These are phyloP conservation scores for Zootoca vivipara DNA, from an alignment of 2,113 vertebrate species.

Conservation along the genomic window DNA sequence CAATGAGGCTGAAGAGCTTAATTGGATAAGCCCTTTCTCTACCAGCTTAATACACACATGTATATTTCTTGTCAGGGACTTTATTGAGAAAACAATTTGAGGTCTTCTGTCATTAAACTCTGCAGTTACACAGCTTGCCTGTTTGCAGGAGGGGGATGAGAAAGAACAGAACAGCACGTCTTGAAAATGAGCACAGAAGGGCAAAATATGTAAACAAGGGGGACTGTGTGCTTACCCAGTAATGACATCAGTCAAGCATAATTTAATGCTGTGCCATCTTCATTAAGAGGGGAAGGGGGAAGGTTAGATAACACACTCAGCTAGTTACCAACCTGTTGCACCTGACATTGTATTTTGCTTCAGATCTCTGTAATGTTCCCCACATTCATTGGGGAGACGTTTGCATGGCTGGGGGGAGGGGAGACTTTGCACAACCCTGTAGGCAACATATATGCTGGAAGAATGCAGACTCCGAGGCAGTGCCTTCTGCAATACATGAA, in stretches of 20 bases:
- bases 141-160: background rate
- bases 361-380: slow-evolving; percentile 35
- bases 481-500: too few species aligned
- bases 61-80: slow-evolving; percentile 9
- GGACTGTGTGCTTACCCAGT: background rate
- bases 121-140: fast-evolving
- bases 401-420: too few species aligned
- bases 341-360: slow-evolving; percentile 31
- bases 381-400: too few species aligned
- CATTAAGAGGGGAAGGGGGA: slow-evolving; percentile 30
- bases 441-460: too few species aligned
- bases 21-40: slow-evolving; percentile 20
- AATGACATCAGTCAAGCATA: background rate
- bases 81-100: slow-evolving; percentile 31
- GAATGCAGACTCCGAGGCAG: too few species aligned
- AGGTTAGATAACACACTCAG: slow-evolving; percentile 19
- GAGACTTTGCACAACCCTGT: too few species aligned
- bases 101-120: background rate
- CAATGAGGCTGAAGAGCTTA: background rate
- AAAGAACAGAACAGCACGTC: background rate
- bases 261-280: slow-evolving; percentile 37
- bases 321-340: slow-evolving; percentile 45
- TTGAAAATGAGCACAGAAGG: slow-evolving; percentile 33
- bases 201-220: slow-evolving; percentile 22
- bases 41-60: slow-evolving; percentile 6